Evolutionary conservation across 2,113 vertebrate genomes (phyloP).

Genomic region (Oryzias woworae): DNA sequence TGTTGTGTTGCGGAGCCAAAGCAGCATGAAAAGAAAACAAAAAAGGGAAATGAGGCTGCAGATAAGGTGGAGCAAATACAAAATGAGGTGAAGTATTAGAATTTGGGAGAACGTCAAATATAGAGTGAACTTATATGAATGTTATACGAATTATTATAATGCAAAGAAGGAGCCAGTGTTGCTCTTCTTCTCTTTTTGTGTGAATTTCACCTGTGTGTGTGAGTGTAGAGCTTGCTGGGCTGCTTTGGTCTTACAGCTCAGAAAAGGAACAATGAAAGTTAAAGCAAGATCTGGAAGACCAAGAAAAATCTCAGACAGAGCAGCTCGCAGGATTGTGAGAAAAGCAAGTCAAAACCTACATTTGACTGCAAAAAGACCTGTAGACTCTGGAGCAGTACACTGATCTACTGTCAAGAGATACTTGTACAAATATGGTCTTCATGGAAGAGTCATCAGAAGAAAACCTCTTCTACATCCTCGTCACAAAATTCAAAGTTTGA

Average conservation of each 20-base stretch:
- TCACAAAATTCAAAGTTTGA: too few species aligned
- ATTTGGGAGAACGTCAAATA: slow-evolving; percentile 16
- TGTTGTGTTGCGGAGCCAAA: slow-evolving; percentile 1
- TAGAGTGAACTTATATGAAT: slow-evolving; percentile 27
- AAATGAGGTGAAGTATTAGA: slow-evolving; percentile 2
- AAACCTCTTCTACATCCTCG: too few species aligned
- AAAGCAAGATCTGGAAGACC: neutral
- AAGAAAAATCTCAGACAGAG: neutral
- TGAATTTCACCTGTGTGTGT: neutral
- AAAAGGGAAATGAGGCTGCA: slow-evolving; percentile 13
- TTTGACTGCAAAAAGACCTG: too few species aligned
- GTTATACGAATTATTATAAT: neutral
- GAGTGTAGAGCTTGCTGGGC: neutral
- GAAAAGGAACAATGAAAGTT: too few species aligned
- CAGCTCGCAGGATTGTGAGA: too few species aligned
- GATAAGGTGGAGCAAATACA: slow-evolving; percentile 5
- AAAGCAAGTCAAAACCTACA: too few species aligned
- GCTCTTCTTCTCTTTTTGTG: neutral
- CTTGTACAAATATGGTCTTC: too few species aligned
- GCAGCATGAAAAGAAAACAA: neutral
- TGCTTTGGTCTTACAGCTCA: too few species aligned
- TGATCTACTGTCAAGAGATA: too few species aligned
- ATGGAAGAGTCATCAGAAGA: too few species aligned
- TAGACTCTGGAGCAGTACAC: too few species aligned
- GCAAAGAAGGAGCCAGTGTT: neutral